Evolutionary conservation across 2,113 vertebrate species (phyloP), one percentile per base, ranked within the genome.

Genomic region (Cavia aperea): DNA sequence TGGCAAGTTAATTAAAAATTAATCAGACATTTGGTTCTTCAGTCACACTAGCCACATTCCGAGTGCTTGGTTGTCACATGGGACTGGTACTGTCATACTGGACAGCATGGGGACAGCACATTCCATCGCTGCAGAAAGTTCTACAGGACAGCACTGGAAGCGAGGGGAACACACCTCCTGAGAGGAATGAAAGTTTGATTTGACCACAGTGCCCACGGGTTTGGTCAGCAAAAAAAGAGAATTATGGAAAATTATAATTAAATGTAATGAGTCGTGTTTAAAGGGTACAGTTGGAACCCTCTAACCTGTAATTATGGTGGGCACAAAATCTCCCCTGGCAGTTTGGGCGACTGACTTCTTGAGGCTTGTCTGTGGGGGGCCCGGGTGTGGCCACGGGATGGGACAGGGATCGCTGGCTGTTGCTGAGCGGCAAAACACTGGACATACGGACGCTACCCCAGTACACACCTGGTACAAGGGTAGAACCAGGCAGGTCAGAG

Each of bases 261-360:
- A 33, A n/a, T 26, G 9, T 7, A 75, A 66, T 33, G 36, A 88
- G 36, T 65, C 0, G 58, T 31, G 14, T 63, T 23, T 54, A 39
- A 39, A 68, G 39, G 51, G 39, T 46, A 26, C 56, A 4, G 14
- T 79, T 95, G 83, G 66, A 96, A 91, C 43, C 89, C 89, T 89
- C 85, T 95, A 95, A 7, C 73, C 70, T 63, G 31, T 73, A 75
- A 86, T 95, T 96, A 96, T 23, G 49, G 78, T 43, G 75, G 96
- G 96, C 95, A 95, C 93, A 94, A 93, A 89, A 75, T 93, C 92
- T 91, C 90, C 96, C 90, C 91, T 94, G 95, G 92, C 81, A 95
- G 36, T 97, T 93, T 94, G 88, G 90, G 92, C 77, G 10, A 70
- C 95, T 92, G 90, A 94, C 92, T 94, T 95, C 95, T 66, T 14